These are phyloP conservation scores for Drosophila suzukii DNA, from an alignment of 1,140 invertebrate species.

Conservation along the genomic window DNA sequence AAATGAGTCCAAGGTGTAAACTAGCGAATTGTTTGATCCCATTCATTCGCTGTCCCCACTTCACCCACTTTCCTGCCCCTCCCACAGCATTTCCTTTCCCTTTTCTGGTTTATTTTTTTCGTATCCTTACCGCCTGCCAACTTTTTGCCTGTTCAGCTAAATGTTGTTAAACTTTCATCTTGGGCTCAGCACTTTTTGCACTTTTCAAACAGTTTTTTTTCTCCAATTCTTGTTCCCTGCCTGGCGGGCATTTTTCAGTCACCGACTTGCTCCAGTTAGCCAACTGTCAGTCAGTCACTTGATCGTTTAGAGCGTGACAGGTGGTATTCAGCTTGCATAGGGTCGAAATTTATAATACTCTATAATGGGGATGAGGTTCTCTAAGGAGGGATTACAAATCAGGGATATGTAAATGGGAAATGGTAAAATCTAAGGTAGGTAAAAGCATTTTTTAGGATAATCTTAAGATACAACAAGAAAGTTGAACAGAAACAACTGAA, in stretches of 20 bases:
- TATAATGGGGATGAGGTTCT: background rate
- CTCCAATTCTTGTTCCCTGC: slow-evolving; percentile 8
- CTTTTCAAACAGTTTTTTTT: slow-evolving; percentile 41
- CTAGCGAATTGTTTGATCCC: slow-evolving; percentile 82
- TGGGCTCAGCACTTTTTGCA: slow-evolving; percentile 62
- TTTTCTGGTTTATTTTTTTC: slow-evolving; percentile 27
- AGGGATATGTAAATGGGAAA: background rate
- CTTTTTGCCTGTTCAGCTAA: slow-evolving; percentile 69
- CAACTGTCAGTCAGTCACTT: slow-evolving; percentile 49
- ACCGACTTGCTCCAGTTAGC: slow-evolving; percentile 55
- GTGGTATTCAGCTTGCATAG: slow-evolving; percentile 9
- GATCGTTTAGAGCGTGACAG: slow-evolving; percentile 43
- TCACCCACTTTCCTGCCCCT: background rate
- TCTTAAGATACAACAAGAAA: no score
- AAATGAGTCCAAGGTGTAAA: slow-evolving; percentile 82
- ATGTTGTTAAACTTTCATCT: slow-evolving; percentile 74
- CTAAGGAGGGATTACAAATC: background rate
- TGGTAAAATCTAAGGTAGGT: no score
- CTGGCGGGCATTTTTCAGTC: slow-evolving; percentile 51
- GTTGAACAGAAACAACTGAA: no score
- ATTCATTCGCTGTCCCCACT: slow-evolving; percentile 42
- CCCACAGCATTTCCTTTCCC: slow-evolving; percentile 5
- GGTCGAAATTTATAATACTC: slow-evolving; percentile 5
- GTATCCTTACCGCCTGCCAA: slow-evolving; percentile 22
- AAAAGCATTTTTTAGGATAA: no score